Base-by-base conservation (phyloP, 2,888 invertebrate genomes). In the Neoascia interrupta region DNA sequence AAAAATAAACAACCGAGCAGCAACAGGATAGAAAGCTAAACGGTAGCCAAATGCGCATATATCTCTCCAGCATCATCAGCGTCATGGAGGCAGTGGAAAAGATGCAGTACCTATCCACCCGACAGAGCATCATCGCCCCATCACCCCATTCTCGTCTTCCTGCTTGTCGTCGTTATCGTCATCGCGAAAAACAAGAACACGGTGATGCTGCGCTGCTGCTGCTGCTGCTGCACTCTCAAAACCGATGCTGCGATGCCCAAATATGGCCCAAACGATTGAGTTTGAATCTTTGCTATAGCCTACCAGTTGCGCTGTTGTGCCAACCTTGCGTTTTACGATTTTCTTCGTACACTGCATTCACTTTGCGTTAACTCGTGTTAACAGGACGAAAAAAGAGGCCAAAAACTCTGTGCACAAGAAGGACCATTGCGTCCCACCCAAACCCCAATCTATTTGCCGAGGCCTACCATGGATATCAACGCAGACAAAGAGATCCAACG, bases 21-120 rank as follows among this genome's bases (percentile, higher is more conserved):
- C 75, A 76, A 70, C 63, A 76, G 63, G 63, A 76, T 58, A 64
- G 70, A 56, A 58, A 64, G 70, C 58, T 58, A 76, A 72, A 58
- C 70, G 34, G 73, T 66, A 74, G 73, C 75, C 58, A 56, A 41
- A 13, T 21, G 37, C 11, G n/a, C 53, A 39, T 3, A 23, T n/a
- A 31, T n/a, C 8, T 26, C 37, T 37, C n/a, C 39, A 21, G 18
- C 37, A 11, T 19, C 34, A 13, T 13, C n/a, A 43, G 10, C 34
- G 31, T 5, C 36, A n/a, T 43, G n/a, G 8, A 6, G 41, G 43
- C 43, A 31, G 31, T 36, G 34, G 19, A 19, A 18, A 19, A 41
- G 39, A 34, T 39, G 39, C 39, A 56, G 26, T 18, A 21, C 31
- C 8, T 18, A 19, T 41, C 41, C 54, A 11, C 13, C 11, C 26